A percentile compares a stretch with the other conserved stretches of the same genome.
Conservation (phyloP, 37 sponge, comb jelly and placozoan genomes). For the Axinella damicornis region DNA sequence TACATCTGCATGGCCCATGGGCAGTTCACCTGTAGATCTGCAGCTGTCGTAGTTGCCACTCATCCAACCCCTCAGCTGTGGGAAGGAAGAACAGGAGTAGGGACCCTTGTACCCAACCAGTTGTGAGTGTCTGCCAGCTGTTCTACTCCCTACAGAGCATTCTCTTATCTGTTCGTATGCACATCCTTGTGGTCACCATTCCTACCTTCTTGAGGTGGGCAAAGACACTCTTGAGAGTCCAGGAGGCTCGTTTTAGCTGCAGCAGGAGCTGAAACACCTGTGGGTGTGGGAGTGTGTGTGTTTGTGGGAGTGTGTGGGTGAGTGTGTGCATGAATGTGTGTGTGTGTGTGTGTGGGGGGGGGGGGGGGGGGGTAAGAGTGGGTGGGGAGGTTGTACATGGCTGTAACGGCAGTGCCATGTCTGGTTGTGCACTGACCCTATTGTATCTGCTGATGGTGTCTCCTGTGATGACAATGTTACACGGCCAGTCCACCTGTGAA, state of each 20-base stretch:
- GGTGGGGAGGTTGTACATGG: too few relatives aligned
- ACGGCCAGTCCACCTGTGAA: slow-evolving; percentile 82
- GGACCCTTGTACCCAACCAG: neutral
- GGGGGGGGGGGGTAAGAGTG: too few relatives aligned
- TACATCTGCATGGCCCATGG: too few relatives aligned
- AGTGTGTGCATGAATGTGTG: too few relatives aligned
- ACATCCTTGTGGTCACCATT: neutral
- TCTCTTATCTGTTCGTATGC: too few relatives aligned
- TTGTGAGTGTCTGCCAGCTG: too few relatives aligned
- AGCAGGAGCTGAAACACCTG: slow-evolving; percentile 80
- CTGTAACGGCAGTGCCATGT: too few relatives aligned
- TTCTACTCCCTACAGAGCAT: too few relatives aligned
- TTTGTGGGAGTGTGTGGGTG: too few relatives aligned
- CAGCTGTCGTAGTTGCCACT: slow-evolving; percentile 29
- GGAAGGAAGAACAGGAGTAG: neutral
- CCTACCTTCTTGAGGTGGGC: slow-evolving; percentile 39
- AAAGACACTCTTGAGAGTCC: slow-evolving; percentile 73
- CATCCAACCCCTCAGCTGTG: neutral
- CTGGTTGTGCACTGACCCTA: slow-evolving; percentile 46
- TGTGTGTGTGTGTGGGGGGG: too few relatives aligned
- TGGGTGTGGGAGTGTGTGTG: too few relatives aligned
- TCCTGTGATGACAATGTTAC: slow-evolving; percentile 79
- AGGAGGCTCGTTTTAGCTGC: slow-evolving; percentile 77
- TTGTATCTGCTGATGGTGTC: slow-evolving; percentile 62
- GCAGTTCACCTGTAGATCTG: slow-evolving; percentile 11